A percentile compares a stretch with the other conserved stretches of the same genome.
These are phyloP conservation scores for Dugesia japonica DNA, from an alignment of 2,888 invertebrate species.

Conservation along the genomic window DNA sequence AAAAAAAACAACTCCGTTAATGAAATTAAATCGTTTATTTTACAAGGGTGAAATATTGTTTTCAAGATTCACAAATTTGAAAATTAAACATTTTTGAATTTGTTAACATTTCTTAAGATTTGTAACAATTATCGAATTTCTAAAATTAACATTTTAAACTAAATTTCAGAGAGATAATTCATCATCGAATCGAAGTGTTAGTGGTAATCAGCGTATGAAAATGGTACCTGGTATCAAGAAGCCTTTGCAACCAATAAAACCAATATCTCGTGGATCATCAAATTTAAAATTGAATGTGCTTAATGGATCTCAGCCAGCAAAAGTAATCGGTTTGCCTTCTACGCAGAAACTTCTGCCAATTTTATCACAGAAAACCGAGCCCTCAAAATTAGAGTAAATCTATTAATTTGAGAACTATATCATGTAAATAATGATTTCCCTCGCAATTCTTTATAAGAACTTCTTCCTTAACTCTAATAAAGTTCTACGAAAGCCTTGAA, in stretches of 20 bases:
- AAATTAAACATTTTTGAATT: too few species aligned
- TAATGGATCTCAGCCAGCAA: not conserved
- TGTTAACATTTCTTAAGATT: too few species aligned
- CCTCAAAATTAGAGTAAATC: not conserved
- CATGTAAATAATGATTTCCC: too few species aligned
- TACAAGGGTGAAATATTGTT: too few species aligned
- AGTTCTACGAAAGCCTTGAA: too few species aligned
- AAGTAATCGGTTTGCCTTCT: not conserved
- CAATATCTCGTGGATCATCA: not conserved
- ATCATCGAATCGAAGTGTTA: not conserved
- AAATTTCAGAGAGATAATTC: not conserved
- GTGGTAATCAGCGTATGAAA: not conserved
- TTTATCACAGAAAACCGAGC: not conserved
- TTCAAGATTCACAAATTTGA: too few species aligned
- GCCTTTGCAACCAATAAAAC: not conserved
- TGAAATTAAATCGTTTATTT: too few species aligned
- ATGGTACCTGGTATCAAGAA: not conserved
- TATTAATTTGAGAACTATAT: too few species aligned
- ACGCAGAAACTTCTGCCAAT: not conserved
- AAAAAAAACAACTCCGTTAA: too few species aligned
- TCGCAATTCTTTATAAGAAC: not conserved
- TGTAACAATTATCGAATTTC: too few species aligned
- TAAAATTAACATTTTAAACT: too few species aligned
- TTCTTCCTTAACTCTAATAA: too few species aligned
- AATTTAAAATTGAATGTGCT: not conserved